A percentile compares a stretch with the other conserved stretches of the same genome.
These are phyloP conservation scores for Heteromormyrus szaboi DNA, from an alignment of 2,797 vertebrate genomes.

Conservation along the genomic window DNA sequence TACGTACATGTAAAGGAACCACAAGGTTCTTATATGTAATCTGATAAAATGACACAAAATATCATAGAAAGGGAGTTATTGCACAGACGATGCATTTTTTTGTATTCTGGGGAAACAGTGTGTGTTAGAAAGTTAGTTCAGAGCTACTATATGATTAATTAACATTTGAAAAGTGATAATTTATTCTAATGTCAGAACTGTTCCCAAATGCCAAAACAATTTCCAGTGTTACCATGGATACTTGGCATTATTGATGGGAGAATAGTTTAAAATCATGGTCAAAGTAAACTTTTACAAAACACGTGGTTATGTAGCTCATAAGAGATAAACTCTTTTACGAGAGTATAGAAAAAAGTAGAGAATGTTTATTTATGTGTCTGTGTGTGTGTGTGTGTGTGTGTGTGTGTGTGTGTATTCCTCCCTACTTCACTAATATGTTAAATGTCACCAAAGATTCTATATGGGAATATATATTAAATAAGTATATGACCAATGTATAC, in stretches of 20 bases:
- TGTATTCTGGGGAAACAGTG: neutral
- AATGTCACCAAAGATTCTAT: neutral
- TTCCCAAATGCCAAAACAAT: conserved; percentile 9
- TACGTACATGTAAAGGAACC: neutral
- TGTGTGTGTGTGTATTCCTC: neutral
- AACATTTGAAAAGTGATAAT: conserved; percentile 10
- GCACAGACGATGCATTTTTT: neutral
- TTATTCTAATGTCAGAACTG: conserved; percentile 7
- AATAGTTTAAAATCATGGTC: neutral
- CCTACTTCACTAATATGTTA: neutral
- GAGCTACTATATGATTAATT: conserved; percentile 6
- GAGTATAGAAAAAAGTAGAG: neutral
- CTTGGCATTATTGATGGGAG: conserved; percentile 11
- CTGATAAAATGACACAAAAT: neutral
- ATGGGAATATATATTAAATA: neutral
- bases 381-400: neutral
- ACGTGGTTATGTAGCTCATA: neutral
- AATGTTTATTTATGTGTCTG: neutral
- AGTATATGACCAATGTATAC: neutral
- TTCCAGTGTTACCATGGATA: conserved; percentile 6
- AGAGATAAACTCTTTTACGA: neutral
- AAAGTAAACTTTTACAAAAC: neutral
- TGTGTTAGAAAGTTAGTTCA: neutral
- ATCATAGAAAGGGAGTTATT: neutral
- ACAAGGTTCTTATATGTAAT: neutral